These are phyloP conservation scores for Chondrosia reniformis DNA, from an alignment of 37 sponge, comb jelly and placozoan genomes.

Conservation along the genomic window DNA sequence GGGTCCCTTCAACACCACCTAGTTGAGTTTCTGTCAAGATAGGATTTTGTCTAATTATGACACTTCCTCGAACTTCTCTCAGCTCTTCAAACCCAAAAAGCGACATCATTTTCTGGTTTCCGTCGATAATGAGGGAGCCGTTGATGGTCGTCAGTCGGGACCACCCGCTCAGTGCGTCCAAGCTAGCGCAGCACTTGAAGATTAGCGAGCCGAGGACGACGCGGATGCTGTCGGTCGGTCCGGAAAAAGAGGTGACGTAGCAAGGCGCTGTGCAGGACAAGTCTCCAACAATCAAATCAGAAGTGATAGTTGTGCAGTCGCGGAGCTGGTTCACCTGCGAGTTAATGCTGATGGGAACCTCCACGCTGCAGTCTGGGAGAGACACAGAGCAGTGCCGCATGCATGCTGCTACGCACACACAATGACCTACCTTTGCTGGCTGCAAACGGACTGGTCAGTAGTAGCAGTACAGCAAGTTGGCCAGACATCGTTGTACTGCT, in stretches of 20 bases:
- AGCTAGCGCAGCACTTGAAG: slow-evolving; percentile 39
- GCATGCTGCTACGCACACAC: no score
- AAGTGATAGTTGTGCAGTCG: slow-evolving; percentile 6
- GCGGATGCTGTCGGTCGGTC: background rate
- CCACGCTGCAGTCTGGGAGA: no score
- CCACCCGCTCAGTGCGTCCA: slow-evolving; percentile 14
- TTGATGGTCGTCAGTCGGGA: background rate
- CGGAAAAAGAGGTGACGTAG: background rate
- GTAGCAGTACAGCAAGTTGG: no score
- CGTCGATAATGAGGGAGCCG: slow-evolving; percentile 40
- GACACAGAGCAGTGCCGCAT: no score
- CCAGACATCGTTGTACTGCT: no score
- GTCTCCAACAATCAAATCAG: slow-evolving; percentile 26
- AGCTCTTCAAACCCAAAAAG: slow-evolving; percentile 26
- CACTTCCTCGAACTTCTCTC: background rate
- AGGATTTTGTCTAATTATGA: slow-evolving; percentile 36
- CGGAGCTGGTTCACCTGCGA: background rate
- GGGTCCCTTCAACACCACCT: background rate
- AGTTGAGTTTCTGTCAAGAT: background rate
- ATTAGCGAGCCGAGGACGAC: slow-evolving; percentile 31
- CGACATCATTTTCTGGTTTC: slow-evolving; percentile 25
- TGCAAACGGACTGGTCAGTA: no score
- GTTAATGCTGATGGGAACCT: background rate
- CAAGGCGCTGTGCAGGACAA: slow-evolving; percentile 25
- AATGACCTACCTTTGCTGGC: no score